These are phyloP conservation scores for Hedya salicella DNA, from an alignment of 2,888 invertebrate species.

Conservation along the genomic window DNA sequence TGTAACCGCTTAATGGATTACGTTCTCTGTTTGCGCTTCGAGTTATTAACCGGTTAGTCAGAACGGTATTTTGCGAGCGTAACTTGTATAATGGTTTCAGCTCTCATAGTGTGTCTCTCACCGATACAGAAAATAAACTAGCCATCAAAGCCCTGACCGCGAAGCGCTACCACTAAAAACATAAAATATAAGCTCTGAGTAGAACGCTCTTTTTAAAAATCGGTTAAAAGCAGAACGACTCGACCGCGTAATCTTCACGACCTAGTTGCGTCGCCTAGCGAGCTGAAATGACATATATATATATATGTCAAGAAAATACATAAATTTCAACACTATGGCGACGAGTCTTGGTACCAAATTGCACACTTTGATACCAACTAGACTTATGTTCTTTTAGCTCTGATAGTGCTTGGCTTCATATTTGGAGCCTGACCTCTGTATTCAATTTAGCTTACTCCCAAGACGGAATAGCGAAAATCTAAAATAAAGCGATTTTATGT, in stretches of 20 bases:
- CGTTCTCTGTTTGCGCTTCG: too few species aligned
- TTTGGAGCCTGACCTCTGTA: constrained; percentile 14
- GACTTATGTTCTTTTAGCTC: not conserved
- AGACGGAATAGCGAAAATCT: not conserved
- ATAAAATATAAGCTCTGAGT: too few species aligned
- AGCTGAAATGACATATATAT: not conserved
- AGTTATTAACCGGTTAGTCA: too few species aligned
- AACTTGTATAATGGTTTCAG: too few species aligned
- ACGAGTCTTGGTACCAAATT: not conserved
- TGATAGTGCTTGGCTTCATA: constrained; percentile 1
- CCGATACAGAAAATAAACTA: too few species aligned
- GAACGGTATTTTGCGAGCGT: too few species aligned
- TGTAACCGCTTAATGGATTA: too few species aligned
- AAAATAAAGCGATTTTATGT: not conserved
- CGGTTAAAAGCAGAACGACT: not conserved
- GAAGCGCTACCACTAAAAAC: too few species aligned
- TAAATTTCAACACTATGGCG: not conserved
- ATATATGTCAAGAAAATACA: not conserved
- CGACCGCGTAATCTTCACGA: not conserved
- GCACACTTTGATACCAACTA: not conserved
- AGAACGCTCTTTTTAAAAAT: not conserved
- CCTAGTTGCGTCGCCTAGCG: not conserved
- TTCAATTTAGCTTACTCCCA: constrained; percentile 27
- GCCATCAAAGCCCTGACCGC: too few species aligned
- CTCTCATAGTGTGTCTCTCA: too few species aligned